Conservation (phyloP, 1,140 invertebrate genomes). For the Sarcophaga bullata region DNA sequence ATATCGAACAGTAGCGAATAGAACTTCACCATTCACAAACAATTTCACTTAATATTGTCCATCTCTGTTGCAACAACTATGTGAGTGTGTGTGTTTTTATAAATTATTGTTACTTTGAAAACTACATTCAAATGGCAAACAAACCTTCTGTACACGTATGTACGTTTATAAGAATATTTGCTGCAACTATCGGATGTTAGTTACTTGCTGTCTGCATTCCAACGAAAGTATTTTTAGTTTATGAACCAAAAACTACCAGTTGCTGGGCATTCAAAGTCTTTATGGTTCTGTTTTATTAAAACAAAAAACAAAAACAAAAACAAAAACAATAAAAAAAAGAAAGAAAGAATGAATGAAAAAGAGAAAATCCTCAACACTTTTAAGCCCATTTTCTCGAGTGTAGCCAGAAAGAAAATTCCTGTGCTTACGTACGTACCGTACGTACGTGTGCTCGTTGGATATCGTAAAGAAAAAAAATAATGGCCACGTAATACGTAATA, state of each 20-base stretch:
- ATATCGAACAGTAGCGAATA: too few species aligned
- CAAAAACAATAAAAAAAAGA: neutral
- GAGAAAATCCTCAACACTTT: neutral
- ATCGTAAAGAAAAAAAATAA: slow-evolving; percentile 1
- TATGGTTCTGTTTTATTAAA: neutral
- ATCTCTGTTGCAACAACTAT: neutral
- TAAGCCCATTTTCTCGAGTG: slow-evolving; percentile 10
- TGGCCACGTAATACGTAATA: slow-evolving; percentile 16
- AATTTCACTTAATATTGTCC: neutral
- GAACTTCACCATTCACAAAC: neutral
- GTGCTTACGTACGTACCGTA: too few species aligned
- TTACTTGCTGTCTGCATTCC: too few species aligned
- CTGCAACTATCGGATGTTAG: too few species aligned
- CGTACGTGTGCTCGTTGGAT: neutral
- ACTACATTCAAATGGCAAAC: neutral
- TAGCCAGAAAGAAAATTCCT: neutral
- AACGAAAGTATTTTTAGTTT: neutral
- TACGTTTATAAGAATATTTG: too few species aligned
- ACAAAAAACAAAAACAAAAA: neutral
- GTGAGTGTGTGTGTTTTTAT: too few species aligned
- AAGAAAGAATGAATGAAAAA: neutral
- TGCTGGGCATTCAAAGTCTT: neutral
- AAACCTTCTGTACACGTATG: too few species aligned
- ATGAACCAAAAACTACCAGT: neutral
- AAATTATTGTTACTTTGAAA: neutral